phyloP scores from a whole-genome alignment of 2,888 invertebrate species.

The Nowickia ferox region DNA sequence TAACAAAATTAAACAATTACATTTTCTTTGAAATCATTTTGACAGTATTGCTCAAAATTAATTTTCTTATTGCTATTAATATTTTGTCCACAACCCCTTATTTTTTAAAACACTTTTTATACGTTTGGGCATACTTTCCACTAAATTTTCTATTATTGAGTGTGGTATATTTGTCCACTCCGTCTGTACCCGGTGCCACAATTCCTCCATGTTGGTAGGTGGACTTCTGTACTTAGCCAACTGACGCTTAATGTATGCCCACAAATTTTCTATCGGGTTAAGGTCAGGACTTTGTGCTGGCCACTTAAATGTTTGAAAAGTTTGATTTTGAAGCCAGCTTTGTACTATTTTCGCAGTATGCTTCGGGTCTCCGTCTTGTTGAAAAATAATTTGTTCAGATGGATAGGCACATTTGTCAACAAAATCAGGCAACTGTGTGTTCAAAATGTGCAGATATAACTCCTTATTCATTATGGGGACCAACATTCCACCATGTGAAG shows the following conservation, averaged over 20 bases:
- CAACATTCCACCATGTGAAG: neutral
- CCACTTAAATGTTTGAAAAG: neutral
- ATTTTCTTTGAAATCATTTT: neutral
- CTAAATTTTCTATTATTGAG: slow-evolving; percentile 3
- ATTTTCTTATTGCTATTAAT: neutral
- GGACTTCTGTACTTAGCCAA: neutral
- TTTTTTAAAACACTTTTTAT: neutral
- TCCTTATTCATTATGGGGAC: neutral
- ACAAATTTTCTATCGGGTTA: slow-evolving; percentile 3
- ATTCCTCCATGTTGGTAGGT: no score
- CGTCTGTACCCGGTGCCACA: neutral
- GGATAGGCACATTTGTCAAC: neutral
- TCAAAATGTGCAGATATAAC: neutral
- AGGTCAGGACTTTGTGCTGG: neutral
- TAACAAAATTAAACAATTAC: slow-evolving; percentile 9
- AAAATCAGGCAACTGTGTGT: no score
- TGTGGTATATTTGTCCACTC: slow-evolving; percentile 5
- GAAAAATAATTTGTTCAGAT: neutral
- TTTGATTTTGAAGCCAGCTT: neutral
- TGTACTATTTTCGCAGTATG: neutral
- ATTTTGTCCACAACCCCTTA: slow-evolving; percentile 3
- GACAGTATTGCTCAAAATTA: neutral
- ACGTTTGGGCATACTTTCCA: neutral
- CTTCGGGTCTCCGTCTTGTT: neutral
- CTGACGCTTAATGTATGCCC: slow-evolving; percentile 11